phyloP scores from a whole-genome alignment of 2,113 vertebrate species.

The Rhinoderma darwinii region DNA sequence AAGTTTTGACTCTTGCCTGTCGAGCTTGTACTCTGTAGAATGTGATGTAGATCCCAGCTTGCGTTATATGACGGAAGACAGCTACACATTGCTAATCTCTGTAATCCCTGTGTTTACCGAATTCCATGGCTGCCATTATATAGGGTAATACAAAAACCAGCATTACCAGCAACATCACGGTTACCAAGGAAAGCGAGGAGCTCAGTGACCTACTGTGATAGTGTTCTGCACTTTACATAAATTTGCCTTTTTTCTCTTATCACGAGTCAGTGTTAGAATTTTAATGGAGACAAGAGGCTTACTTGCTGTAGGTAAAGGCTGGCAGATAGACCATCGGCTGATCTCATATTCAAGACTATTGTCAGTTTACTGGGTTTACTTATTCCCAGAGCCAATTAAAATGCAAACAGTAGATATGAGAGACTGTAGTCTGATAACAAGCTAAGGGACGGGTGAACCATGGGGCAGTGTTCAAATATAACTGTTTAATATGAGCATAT shows the following conservation, averaged over 20 bases:
- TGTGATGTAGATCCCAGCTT: not conserved
- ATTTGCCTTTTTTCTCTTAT: not conserved
- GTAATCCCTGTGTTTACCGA: not conserved
- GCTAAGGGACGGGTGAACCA: conserved; percentile 69
- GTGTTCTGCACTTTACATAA: not conserved
- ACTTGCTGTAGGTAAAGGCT: conserved; percentile 37
- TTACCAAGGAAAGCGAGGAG: not conserved
- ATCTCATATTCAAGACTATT: conserved; percentile 63
- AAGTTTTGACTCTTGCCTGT: too few species aligned
- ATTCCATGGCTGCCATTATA: not conserved
- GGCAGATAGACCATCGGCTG: conserved; percentile 45
- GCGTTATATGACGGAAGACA: not conserved
- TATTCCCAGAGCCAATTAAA: conserved; percentile 77
- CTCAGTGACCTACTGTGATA: not conserved
- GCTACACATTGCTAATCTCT: not conserved
- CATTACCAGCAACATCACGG: not conserved
- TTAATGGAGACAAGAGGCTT: conserved; percentile 25
- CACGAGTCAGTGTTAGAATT: not conserved
- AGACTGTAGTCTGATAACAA: conserved; percentile 70
- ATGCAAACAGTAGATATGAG: conserved; percentile 73
- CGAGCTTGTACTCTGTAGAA: not conserved
- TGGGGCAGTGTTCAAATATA: conserved; percentile 70
- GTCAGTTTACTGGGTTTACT: conserved; percentile 66
- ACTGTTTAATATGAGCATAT: conserved; percentile 69
- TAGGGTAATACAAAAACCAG: not conserved